Base-by-base conservation (phyloP, 2,113 vertebrate genomes). In the Oostethus manadensis region DNA sequence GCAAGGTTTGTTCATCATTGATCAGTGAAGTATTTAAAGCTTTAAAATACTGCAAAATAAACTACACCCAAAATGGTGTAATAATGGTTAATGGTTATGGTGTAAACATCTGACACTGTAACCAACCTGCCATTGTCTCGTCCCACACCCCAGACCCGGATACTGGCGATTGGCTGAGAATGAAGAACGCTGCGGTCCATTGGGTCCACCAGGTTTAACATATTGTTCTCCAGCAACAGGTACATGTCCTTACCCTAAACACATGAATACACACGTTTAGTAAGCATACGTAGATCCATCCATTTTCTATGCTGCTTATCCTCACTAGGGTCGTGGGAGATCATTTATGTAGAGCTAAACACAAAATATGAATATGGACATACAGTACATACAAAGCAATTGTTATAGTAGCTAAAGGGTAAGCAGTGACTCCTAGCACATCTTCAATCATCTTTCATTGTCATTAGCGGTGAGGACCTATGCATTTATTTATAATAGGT, bases 171-270 rank as follows among this genome's bases (percentile, higher is more conserved):
- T 79, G 93, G 95, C 86, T 99, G 96, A 0, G 94, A 92, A 74
- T 99, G 96, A 60, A 99, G 93, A 66, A 96, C 90, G 0, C 91
- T 90, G 77, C 89, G 94, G 84, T 96, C 95, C 96, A 98, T 94
- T 57, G 95, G 95, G 83, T 99, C 96, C 13, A 98, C 92, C 66
- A 99, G 89, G 88, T 97, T 97, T 77, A 99, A 85, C 91, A 90
- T 91, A 81, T 97, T 94, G 6, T 99, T 98, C 83, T 98, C 95
- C 91, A 99, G 83, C 64, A 94, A 84, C 56, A 99, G 90, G 80
- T 94, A 97, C 96, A 99, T 99, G 85, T 99, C 96, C 60, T 99
- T 98, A 42, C 95, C 95, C 95, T 99, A 60, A 35, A 61, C 40
- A 74, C 42, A 71, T 45, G 50, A 26, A 54, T 26, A 33, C 56